Percentiles rank a stretch among this genome's conserved stretches.
Conservation (phyloP, 2,113 vertebrate species). For the Prolemur simus region DNA sequence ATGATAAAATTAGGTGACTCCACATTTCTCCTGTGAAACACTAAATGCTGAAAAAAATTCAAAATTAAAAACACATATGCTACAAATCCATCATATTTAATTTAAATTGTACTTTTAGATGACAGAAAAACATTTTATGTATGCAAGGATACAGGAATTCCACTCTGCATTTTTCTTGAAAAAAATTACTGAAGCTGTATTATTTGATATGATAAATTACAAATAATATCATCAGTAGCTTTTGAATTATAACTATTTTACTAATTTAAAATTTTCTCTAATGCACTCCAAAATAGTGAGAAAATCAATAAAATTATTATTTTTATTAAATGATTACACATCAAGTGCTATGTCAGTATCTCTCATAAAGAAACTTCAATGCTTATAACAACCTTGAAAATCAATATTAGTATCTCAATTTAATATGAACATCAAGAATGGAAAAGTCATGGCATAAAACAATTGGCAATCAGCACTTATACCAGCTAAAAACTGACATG, state of each 20-base stretch:
- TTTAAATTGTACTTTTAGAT: background rate
- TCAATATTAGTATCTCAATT: background rate
- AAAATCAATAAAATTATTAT: background rate
- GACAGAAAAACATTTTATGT: conserved; percentile 1
- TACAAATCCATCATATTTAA: background rate
- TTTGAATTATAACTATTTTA: background rate
- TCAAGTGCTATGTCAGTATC: background rate
- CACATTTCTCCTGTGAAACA: too few relatives aligned
- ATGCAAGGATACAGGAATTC: background rate
- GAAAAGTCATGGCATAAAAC: background rate
- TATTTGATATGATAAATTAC: background rate
- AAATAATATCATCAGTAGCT: background rate
- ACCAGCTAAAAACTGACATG: background rate
- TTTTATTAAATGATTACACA: background rate
- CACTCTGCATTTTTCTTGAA: background rate
- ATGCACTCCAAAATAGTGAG: background rate
- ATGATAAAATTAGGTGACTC: too few relatives aligned
- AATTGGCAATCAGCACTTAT: background rate
- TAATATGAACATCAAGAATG: background rate
- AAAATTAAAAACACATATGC: too few relatives aligned
- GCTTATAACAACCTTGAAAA: background rate
- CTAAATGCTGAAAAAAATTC: too few relatives aligned
- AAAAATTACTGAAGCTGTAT: background rate
- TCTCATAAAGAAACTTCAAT: background rate
- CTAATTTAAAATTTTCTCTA: background rate